phyloP scores from a whole-genome alignment of 1,140 invertebrate genomes.

The Scaptomyza pallida region DNA sequence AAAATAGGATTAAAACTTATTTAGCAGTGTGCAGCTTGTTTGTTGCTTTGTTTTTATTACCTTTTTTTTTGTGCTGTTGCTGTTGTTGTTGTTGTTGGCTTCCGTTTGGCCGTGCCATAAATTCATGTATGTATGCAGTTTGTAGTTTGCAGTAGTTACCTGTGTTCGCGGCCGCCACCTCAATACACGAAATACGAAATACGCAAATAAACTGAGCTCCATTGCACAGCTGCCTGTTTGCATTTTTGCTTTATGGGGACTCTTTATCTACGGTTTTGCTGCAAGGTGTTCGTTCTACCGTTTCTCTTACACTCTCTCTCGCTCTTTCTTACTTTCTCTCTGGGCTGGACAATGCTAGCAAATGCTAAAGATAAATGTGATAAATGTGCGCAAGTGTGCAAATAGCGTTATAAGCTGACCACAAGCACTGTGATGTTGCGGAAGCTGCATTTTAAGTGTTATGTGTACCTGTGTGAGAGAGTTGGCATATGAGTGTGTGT shows the following conservation, averaged over 20 bases:
- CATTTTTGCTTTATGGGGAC: conserved; percentile 63
- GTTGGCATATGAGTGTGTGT: conserved; percentile 14
- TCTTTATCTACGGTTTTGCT: conserved; percentile 62
- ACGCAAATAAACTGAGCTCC: conserved; percentile 64
- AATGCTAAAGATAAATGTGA: conserved; percentile 73
- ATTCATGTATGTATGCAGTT: conserved; percentile 48
- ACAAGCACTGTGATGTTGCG: conserved; percentile 54
- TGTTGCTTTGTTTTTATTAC: conserved; percentile 21
- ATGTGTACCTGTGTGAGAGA: not conserved
- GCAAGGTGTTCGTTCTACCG: conserved; percentile 42
- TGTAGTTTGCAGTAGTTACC: conserved; percentile 12
- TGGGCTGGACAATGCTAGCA: conserved; percentile 31
- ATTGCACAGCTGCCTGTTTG: conserved; percentile 74
- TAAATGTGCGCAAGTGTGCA: conserved; percentile 70
- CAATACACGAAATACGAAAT: conserved; percentile 55
- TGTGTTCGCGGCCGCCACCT: conserved; percentile 31
- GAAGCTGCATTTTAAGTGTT: conserved; percentile 25
- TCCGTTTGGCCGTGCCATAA: conserved; percentile 47
- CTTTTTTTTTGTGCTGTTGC: conserved; percentile 12
- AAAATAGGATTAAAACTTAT: conserved; percentile 78
- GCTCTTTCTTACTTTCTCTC: not conserved
- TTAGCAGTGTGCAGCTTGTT: conserved; percentile 54
- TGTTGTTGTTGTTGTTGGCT: no score
- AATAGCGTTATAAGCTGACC: conserved; percentile 78
- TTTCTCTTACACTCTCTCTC: not conserved